Base-by-base conservation (phyloP, 2,113 vertebrate species). In the Trinectes maculatus region DNA sequence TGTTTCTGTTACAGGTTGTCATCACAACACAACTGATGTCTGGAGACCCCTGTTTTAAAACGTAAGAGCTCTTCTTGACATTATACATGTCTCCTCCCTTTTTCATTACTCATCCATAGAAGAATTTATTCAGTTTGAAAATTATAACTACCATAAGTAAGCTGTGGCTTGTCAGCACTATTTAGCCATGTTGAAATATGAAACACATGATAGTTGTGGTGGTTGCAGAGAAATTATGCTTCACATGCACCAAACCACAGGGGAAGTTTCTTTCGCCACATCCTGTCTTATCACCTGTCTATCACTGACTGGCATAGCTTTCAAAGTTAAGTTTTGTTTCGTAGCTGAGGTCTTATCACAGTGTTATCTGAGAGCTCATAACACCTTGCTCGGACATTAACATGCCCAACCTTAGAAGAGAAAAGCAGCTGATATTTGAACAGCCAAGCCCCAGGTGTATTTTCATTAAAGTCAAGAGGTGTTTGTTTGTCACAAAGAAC, bases 1-100 rank as follows among this genome's bases (percentile, higher is more conserved):
- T n/a, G 64, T 49, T 47, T 71, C 57, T 78, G 49, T 43, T 84
- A 42, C 77, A 99, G 97, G 95, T 99, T 78, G 91, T 96, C 80
- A 98, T 99, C 83, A 94, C 92, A 26, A 98, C 96, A 92, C 96
- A 98, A 54, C 93, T 99, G 4, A 96, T 98, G 96, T 96, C 95
- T 34, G 97, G 96, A 79, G 97, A 99, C 80, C 96, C 97, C 0
- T 99, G 97, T 89, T 99, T 99, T 88, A 99, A 99, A 95, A 96
- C 80, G 97, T 99, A 92, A 95, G 96, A 87, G 75, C 29, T 33
- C 3, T 18, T 69, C 15, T n/a, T 47, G 3, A 26, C 11, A 1
- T n/a, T 28, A 33, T 48, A 21, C 10, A 36, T 48, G n/a, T n/a
- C 24, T 26, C 1, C 21, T 37, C 18, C n/a, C 24, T 16, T 5